Evolutionary conservation across 2,113 vertebrate genomes (phyloP).

Genomic region (Panthera uncia): DNA sequence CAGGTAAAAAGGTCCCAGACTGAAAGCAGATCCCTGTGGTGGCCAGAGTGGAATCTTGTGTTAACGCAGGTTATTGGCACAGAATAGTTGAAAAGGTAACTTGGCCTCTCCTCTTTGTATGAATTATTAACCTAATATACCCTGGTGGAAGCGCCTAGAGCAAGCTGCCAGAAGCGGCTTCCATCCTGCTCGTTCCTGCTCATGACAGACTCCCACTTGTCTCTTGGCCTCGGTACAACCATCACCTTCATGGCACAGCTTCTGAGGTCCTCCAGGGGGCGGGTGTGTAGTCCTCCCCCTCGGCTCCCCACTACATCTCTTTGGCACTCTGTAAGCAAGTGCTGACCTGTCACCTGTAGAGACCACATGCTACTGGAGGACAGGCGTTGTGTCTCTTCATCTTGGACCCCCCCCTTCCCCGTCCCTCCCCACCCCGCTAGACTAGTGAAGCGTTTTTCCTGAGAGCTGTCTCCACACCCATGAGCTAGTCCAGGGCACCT

Average conservation of each 20-base stretch:
- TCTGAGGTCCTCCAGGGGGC: not conserved
- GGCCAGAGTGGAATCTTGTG: not conserved
- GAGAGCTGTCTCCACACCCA: not conserved
- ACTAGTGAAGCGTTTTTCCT: not conserved
- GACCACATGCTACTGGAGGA: not conserved
- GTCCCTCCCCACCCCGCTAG: no score
- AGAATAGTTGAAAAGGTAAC: not conserved
- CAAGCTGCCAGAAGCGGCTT: not conserved
- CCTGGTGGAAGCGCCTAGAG: not conserved
- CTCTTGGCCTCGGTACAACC: not conserved
- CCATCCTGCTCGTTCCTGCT: not conserved
- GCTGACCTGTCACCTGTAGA: not conserved
- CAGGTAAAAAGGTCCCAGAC: not conserved
- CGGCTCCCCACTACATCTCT: not conserved
- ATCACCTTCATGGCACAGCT: not conserved
- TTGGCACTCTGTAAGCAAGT: not conserved
- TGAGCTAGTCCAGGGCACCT: no score
- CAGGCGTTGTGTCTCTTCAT: not conserved
- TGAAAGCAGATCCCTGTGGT: not conserved
- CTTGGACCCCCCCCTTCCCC: not conserved
- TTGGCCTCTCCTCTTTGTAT: not conserved
- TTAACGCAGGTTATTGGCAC: not conserved
- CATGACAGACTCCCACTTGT: not conserved
- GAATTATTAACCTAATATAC: not conserved
- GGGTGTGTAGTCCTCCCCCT: accelerated